These are phyloP conservation scores for Drosophila bocki DNA, from an alignment of 1,140 invertebrate genomes.

Conservation along the genomic window DNA sequence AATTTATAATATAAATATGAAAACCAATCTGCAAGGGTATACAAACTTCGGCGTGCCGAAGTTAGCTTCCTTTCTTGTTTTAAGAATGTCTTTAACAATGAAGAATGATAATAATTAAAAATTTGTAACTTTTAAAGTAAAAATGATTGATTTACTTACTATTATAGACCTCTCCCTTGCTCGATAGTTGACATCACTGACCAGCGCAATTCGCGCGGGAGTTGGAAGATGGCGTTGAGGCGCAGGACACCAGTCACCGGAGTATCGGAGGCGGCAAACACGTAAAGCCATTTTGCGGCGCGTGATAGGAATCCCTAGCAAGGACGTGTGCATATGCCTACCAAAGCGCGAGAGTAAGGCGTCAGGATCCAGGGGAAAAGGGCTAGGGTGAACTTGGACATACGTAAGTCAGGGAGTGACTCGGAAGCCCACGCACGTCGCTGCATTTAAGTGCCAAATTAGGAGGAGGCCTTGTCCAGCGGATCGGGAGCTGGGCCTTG, in stretches of 20 bases:
- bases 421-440: slow-evolving; percentile 68
- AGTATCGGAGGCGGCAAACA: slow-evolving; percentile 70
- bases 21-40: no score
- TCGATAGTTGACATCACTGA: slow-evolving; percentile 6
- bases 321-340: slow-evolving; percentile 78
- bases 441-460: slow-evolving; percentile 82
- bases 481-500: slow-evolving; percentile 22
- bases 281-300: slow-evolving; percentile 79
- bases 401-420: slow-evolving; percentile 43
- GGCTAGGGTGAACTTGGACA: slow-evolving; percentile 11
- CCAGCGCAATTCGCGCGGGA: slow-evolving; percentile 51
- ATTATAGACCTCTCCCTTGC: background rate
- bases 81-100: no score
- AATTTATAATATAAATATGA: no score
- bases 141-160: background rate
- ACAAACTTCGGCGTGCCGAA: no score
- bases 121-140: no score
- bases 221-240: slow-evolving; percentile 16
- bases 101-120: no score
- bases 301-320: slow-evolving; percentile 73
- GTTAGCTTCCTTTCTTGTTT: no score
- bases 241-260: slow-evolving; percentile 51
- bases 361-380: slow-evolving; percentile 3
- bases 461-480: slow-evolving; percentile 40
- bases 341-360: slow-evolving; percentile 8